Evolutionary conservation across 2,888 invertebrate species (phyloP), one percentile per base, ranked within the genome.

Genomic region (Caenorhabditis becei): DNA sequence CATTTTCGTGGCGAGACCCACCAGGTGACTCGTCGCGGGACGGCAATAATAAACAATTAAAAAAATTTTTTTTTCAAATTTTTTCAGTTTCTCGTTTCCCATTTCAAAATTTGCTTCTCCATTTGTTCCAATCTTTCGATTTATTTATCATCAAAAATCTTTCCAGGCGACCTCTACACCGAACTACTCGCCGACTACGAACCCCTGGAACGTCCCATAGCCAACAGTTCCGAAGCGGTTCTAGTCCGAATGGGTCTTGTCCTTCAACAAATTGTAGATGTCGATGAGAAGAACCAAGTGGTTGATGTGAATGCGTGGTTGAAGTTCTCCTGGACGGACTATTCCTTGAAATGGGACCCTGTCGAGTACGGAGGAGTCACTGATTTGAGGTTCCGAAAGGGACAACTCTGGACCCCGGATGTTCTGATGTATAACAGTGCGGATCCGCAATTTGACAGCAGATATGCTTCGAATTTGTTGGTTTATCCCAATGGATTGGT

Each of bases 381-480:
- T 3, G 87, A 88, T 65, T 44, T 87, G 18, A 81, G 87, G 32
- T 87, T 86, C 58, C 32, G 67, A 26, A 81, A 86, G 59, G 81
- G 77, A 18, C 86, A 87, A 41, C 24, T 88, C 8, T 88, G 88
- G 88, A 87, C 82, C 0, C 88, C 88, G n/a, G 88, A 88, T 62
- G 83, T 88, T 14, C 61, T 88, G 56, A 82, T 88, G 81, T 88
- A 88, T 61, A 88, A 88, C 65, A 85, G 97, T 93, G 98, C 97
- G 92, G 97, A 97, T 93, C 97, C 97, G 93, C 96, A 96, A 88
- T 98, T 98, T 93, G 97, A 97, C 93, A 96, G 96, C 91, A 97
- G 97, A 91, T 98, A 96, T 93, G 96, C 96, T 85, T 97, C 97
- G 87, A 97, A 98, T 93, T 96, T 97, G 91, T 96, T 98, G 89